Evolutionary conservation across 2,888 invertebrate genomes (phyloP), one percentile per base, ranked within the genome.

Genomic region (Drosophila setosimentum): DNA sequence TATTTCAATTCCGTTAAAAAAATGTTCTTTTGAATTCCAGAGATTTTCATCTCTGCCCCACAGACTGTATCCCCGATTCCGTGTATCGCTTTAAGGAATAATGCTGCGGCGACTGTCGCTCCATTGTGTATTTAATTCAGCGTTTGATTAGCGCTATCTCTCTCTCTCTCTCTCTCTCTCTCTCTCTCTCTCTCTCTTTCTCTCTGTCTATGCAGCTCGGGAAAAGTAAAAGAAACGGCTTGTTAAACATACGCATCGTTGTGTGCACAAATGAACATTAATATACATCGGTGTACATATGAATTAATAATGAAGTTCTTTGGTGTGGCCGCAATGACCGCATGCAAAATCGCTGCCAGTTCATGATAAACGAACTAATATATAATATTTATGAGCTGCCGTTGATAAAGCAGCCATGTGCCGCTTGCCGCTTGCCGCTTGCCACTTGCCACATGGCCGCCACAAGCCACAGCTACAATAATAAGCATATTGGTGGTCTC

Each of bases 361-460:
- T 51, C 35, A 80, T 85, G 75, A 89, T 85, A 80, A 85, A 85
- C 90, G 78, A 80, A 82, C 88, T 87, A 82, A 76, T 83, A 73
- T 67, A 74, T 71, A 76, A 78, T 74, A 87, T 87, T 89, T 88
- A 85, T 87, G 75, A 77, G 73, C 73, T 64, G 68, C 50, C 51
- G 61, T 58, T 78, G 67, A 78, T 78, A 78, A 74, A 75, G 63
- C 67, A 40, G 6, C 58, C 68, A 51, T 63, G 42, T 67, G 65
- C 42, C 61, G 58, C 49, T 29, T 72, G 73, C 66, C 66, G 66
- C 37, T 45, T 57, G 42, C 50, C 66, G 57, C 64, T 59, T 66
- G 63, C 62, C 53, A 35, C 58, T 45, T n/a, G n/a, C 50, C n/a
- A n/a, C 53, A 54, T 32, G 51, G 8, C 21, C 4, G 29, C 48